These are phyloP conservation scores for Seriola aureovittata DNA, from an alignment of 2,113 vertebrate genomes.

Conservation along the genomic window DNA sequence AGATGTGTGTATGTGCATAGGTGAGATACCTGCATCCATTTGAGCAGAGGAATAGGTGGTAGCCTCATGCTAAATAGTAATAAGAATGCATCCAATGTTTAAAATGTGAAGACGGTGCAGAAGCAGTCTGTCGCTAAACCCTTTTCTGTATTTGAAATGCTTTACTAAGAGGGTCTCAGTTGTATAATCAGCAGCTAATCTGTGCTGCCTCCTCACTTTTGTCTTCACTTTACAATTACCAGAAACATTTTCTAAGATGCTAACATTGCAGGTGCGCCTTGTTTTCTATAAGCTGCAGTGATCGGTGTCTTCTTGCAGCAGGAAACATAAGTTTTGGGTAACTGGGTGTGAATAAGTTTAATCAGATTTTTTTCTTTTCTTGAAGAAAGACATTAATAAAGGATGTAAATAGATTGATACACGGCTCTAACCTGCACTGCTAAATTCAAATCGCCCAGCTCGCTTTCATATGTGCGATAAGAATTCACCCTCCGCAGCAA, in stretches of 20 bases:
- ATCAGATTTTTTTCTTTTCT: too few relatives aligned
- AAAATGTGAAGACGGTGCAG: background rate
- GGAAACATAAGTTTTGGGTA: background rate
- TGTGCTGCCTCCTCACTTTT: background rate
- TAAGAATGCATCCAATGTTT: background rate
- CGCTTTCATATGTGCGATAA: conserved; percentile 21
- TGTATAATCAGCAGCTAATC: conserved; percentile 8
- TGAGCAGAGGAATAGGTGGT: background rate
- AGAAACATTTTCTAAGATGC: background rate
- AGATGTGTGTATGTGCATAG: background rate
- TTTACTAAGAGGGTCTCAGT: background rate
- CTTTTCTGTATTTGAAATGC: too few relatives aligned
- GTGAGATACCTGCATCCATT: conserved; percentile 30
- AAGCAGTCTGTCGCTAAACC: background rate
- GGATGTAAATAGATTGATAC: background rate
- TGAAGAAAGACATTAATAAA: background rate
- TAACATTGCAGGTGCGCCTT: background rate
- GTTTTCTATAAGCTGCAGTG: conserved; percentile 1
- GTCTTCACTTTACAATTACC: background rate
- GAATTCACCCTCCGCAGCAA: conserved; percentile 30
- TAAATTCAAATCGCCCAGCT: conserved; percentile 1
- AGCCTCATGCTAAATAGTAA: background rate
- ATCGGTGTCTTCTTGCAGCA: conserved; percentile 7
- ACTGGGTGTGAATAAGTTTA: background rate
- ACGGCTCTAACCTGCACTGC: background rate